phyloP scores from a whole-genome alignment of 2,113 vertebrate genomes.

The Leucopsar rothschildi region DNA sequence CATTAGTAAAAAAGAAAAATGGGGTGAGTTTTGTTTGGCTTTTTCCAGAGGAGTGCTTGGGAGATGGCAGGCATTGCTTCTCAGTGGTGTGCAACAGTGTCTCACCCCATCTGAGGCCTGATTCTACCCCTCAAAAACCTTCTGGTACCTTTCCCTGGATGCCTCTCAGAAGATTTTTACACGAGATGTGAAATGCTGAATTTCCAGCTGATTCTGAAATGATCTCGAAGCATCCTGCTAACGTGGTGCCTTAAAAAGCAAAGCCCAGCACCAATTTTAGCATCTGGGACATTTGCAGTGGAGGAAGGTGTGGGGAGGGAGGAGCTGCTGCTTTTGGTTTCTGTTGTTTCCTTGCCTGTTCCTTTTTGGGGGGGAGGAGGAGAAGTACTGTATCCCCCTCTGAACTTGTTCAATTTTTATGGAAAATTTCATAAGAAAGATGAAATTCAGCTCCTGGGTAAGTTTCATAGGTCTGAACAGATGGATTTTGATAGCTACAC shows the following conservation, averaged over 20 bases:
- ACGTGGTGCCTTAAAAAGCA: background rate
- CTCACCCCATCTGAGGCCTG: background rate
- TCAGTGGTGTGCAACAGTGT: background rate
- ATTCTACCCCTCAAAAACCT: background rate
- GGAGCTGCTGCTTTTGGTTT: background rate
- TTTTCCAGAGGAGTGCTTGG: slow-evolving; percentile 12
- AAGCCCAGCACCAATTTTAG: slow-evolving; percentile 12
- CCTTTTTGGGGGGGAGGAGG: background rate
- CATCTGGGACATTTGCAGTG: background rate
- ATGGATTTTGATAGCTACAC: slow-evolving; percentile 69
- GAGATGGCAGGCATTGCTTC: background rate
- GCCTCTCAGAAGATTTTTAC: background rate
- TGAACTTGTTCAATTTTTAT: slow-evolving; percentile 25
- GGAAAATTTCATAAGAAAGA: slow-evolving; percentile 43
- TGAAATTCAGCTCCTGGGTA: slow-evolving; percentile 50
- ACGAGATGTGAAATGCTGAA: background rate
- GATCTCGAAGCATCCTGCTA: slow-evolving; percentile 7
- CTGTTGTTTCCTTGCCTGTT: background rate
- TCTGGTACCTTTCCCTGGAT: background rate
- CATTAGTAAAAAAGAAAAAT: background rate
- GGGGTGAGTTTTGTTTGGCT: background rate
- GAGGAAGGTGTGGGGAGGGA: background rate
- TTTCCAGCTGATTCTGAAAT: slow-evolving; percentile 7
- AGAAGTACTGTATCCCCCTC: background rate
- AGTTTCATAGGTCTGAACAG: slow-evolving; percentile 62